Evolutionary conservation across 2,888 invertebrate genomes (phyloP).

Genomic region (Drosophila falleni): DNA sequence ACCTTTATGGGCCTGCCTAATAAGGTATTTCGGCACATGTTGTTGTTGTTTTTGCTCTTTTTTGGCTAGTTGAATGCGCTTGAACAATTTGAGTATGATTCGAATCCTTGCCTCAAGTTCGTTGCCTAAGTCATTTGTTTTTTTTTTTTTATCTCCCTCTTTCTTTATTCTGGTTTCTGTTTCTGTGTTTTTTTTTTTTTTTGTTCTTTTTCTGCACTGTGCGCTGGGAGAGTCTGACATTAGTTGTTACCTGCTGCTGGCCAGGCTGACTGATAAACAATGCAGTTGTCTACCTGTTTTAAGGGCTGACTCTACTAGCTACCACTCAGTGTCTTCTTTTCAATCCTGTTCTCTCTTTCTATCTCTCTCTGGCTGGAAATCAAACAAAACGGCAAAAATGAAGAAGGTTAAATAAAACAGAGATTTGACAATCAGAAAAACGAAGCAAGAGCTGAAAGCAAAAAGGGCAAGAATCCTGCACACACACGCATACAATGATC

Average conservation of each 20-base stretch:
- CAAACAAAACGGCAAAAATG: slow-evolving; percentile 46
- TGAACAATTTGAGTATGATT: slow-evolving; percentile 35
- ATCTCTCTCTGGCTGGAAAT: slow-evolving; percentile 22
- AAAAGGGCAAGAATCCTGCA: slow-evolving; percentile 73
- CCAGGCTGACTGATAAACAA: slow-evolving; percentile 65
- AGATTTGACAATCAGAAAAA: slow-evolving; percentile 69
- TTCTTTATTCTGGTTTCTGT: background rate
- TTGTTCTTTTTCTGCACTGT: slow-evolving; percentile 23
- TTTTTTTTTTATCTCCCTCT: background rate
- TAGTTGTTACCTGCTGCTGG: slow-evolving; percentile 66
- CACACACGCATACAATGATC: slow-evolving; percentile 48
- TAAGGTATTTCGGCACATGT: slow-evolving; percentile 30
- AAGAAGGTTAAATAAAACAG: slow-evolving; percentile 34
- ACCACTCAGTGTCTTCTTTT: background rate
- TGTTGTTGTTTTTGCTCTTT: background rate
- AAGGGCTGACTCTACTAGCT: slow-evolving; percentile 49
- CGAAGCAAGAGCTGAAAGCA: slow-evolving; percentile 43
- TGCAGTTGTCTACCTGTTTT: slow-evolving; percentile 72
- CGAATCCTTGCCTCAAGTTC: slow-evolving; percentile 45
- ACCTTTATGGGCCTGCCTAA: slow-evolving; percentile 20
- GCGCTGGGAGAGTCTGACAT: slow-evolving; percentile 45
- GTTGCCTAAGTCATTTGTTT: slow-evolving; percentile 60
- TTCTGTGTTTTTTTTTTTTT: background rate
- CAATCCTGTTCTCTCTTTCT: slow-evolving; percentile 1
- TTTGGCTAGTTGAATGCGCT: background rate